A percentile compares a stretch with the other conserved stretches of the same genome.
phyloP scores from a whole-genome alignment of 2,113 vertebrate species.

The Monopterus albus region DNA sequence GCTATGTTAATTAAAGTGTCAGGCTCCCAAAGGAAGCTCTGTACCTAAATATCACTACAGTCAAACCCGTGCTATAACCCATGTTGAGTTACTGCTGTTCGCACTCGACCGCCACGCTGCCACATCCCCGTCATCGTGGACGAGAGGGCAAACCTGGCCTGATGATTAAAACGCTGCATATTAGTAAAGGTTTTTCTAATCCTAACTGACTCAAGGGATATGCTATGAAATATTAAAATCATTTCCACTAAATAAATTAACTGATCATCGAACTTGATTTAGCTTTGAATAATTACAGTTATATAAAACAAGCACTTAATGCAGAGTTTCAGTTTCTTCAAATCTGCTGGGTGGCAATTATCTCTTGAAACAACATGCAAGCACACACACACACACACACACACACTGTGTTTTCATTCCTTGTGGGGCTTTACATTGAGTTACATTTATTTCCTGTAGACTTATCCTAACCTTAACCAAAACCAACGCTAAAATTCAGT shows the following conservation, averaged over 20 bases:
- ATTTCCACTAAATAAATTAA: neutral
- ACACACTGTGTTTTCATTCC: no score
- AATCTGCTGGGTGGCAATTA: slow-evolving; percentile 13
- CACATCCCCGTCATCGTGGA: slow-evolving; percentile 63
- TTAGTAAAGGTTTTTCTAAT: slow-evolving; percentile 50
- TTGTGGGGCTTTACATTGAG: no score
- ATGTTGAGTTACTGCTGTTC: slow-evolving; percentile 67
- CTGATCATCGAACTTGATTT: neutral
- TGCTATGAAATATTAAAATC: neutral
- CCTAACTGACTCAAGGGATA: slow-evolving; percentile 5
- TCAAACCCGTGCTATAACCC: slow-evolving; percentile 71
- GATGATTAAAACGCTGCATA: slow-evolving; percentile 63
- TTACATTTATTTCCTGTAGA: no score
- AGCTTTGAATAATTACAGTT: neutral
- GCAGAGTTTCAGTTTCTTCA: neutral
- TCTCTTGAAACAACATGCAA: slow-evolving; percentile 40
- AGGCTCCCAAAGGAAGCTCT: slow-evolving; percentile 76
- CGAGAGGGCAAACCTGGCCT: slow-evolving; percentile 63
- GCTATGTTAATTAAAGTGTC: slow-evolving; percentile 81
- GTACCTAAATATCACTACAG: slow-evolving; percentile 81
- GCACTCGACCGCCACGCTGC: slow-evolving; percentile 66
- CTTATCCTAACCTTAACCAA: no score
- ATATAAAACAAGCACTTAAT: neutral
- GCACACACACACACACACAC: slow-evolving; percentile 32
- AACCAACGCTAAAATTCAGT: no score